Evolutionary conservation across 2,888 invertebrate genomes (phyloP).

Genomic region (Rhyacophila evoluta): DNA sequence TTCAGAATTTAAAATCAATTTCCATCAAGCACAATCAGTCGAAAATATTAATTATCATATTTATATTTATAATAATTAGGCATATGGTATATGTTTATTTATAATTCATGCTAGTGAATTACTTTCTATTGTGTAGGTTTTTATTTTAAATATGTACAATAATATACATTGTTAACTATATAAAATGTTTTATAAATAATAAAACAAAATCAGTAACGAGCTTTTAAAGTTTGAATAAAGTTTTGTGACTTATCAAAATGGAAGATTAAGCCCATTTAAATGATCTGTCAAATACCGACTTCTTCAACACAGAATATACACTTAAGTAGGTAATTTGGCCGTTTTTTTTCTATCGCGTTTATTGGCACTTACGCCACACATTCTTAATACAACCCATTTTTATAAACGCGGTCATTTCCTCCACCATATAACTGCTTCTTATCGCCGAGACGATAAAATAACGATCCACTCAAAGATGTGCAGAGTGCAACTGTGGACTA

Average conservation of each 20-base stretch:
- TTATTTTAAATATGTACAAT: too few species aligned
- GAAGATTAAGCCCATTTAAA: not conserved
- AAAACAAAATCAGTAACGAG: not conserved
- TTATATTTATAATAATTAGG: too few species aligned
- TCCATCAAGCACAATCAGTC: too few species aligned
- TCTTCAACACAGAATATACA: not conserved
- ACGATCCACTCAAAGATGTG: not conserved
- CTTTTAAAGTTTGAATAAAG: not conserved
- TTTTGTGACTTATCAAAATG: too few species aligned
- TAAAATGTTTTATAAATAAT: not conserved
- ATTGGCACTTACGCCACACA: constrained; percentile 7
- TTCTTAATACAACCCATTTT: not conserved
- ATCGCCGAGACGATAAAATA: constrained; percentile 1
- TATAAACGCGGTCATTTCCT: constrained; percentile 3
- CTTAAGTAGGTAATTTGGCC: constrained; percentile 6
- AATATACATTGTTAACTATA: not conserved
- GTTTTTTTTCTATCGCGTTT: constrained; percentile 16
- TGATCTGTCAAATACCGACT: too few species aligned
- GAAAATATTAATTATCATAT: too few species aligned
- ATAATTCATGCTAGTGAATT: too few species aligned
- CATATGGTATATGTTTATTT: too few species aligned
- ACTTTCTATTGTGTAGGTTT: too few species aligned
- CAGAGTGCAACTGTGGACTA: not conserved
- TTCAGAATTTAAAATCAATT: too few species aligned
- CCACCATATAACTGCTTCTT: not conserved